Evolutionary conservation across 1,140 invertebrate species (phyloP), one percentile per base, ranked within the genome.

Genomic region (Octopus sinensis): DNA sequence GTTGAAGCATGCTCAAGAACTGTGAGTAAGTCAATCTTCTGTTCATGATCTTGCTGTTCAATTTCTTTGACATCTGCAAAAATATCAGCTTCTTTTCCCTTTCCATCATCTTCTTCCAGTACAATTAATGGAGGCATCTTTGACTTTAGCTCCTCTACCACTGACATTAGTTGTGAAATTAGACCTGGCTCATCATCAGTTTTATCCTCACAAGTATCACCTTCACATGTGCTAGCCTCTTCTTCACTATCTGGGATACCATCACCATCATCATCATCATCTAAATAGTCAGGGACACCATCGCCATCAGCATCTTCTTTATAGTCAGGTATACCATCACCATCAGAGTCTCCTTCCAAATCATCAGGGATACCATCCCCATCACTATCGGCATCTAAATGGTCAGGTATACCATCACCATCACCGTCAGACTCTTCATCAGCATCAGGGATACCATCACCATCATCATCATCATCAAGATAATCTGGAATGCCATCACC

Each of bases 261-360:
- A 83, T 90, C 89, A 56, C 83, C 84, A 82, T 89, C 87, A 53
- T 78, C 85, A 82, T 89, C 88, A 30, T 87, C 81, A 53, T 89
- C 86, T 78, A 82, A 73, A 81, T 84, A 10, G 79, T 88, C 82
- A 30, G 83, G 84, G 54, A 82, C 76, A n/a, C 86, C 85, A 78
- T 83, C 81, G 80, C 83, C 84, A 81, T 88, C 87, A 56, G 85
- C 85, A 81, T 89, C 87, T 80, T 87, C 84, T 54, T 87, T 84
- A 76, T 85, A 73, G 83, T 89, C 87, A 6, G 87, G 87, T 73
- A 88, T 88, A 6, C 88, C 88, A 85, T 89, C 87, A 53, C 83
- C 83, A 80, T 87, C 85, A 80, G 83, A 79, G 81, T 88, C 87
- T 84, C 87, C 86, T 53, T 87, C 87, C n/a, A 82, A 23, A 73